phyloP scores from a whole-genome alignment of 2,888 invertebrate genomes.

The Pimpla rufipes region DNA sequence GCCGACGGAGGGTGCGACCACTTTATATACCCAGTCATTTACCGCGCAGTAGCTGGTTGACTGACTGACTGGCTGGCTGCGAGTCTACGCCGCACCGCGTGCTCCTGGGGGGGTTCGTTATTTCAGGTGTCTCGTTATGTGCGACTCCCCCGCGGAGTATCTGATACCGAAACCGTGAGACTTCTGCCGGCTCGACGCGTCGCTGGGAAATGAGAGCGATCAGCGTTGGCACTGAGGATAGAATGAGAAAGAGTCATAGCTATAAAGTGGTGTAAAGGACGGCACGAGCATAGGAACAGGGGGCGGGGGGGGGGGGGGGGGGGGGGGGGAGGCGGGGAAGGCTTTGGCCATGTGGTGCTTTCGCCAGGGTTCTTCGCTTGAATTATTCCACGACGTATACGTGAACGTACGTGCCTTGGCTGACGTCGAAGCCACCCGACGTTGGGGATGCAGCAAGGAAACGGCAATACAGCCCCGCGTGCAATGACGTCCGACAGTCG shows the following conservation, averaged over 20 bases:
- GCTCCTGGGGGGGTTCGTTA: constrained; percentile 69
- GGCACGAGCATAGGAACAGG: constrained; percentile 5
- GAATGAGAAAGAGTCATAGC: constrained; percentile 35
- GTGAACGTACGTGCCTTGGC: constrained; percentile 9
- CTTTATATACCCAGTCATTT: background rate
- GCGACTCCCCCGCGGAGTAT: constrained; percentile 58
- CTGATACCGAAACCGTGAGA: constrained; percentile 32
- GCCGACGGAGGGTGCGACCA: background rate
- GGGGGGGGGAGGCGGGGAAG: background rate
- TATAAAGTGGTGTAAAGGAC: constrained; percentile 44
- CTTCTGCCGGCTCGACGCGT: constrained; percentile 35
- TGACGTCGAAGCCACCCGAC: background rate
- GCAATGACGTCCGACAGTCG: background rate
- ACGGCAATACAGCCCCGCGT: constrained; percentile 2
- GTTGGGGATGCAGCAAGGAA: background rate
- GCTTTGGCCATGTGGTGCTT: constrained; percentile 27
- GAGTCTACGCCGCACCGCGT: constrained; percentile 54
- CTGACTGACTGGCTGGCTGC: constrained; percentile 22
- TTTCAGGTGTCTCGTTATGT: constrained; percentile 74
- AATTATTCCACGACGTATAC: constrained; percentile 52
- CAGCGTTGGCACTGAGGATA: constrained; percentile 2
- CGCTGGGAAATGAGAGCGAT: background rate
- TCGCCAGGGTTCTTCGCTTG: constrained; percentile 31
- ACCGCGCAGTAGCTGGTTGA: constrained; percentile 18
- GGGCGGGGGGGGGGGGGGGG: no score